Evolutionary conservation across 2,888 invertebrate genomes (phyloP), one percentile per base, ranked within the genome.

Genomic region (Palloptera scutellata): DNA sequence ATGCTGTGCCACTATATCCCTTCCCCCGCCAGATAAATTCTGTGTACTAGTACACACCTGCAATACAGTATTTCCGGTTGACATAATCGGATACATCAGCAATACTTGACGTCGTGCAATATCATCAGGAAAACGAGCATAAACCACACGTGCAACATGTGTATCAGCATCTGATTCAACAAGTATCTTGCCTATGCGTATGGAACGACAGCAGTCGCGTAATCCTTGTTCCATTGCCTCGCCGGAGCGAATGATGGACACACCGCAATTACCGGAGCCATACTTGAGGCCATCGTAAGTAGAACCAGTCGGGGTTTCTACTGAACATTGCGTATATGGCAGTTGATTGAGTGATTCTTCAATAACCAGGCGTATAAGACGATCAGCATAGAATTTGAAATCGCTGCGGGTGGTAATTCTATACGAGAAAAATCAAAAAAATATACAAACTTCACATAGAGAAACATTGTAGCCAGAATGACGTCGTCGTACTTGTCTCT

Each of bases 31-130:
- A 8, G 2, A 15, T n/a, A 30, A 55, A 30, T 15, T 45, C 6
- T 20, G 48, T 30, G 17, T 17, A 15, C 11, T 9, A 13, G 13
- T 61, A 58, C 55, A 63, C 69, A 88, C 89, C 86, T 92, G 91
- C 76, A 91, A 91, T 8, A 98, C 97, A 57, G 98, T 98, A 83
- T 97, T 98, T 1, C 99, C 98, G 0, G 97, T 97, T 71, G 97
- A 96, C 96, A 99, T 97, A 67, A 98, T 98, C 11, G 98, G 98
- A 86, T 99, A 99, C 95, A 99, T 97, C 3, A 99, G 88, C 55
- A 99, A 87, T 52, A 98, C 96, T 79, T 91, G 91, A 76, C 98
- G 88, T 63, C 91, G 88, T 0, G 93, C 89, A 72, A 99, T 96
- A 83, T 98, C 98, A 73, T 97, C 96, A 0, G 98, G 98, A 82